Percentiles rank a stretch among this genome's conserved stretches.
Evolutionary conservation across 2,113 vertebrate species (phyloP).

Genomic region (Petrocephalus microphthalmus): DNA sequence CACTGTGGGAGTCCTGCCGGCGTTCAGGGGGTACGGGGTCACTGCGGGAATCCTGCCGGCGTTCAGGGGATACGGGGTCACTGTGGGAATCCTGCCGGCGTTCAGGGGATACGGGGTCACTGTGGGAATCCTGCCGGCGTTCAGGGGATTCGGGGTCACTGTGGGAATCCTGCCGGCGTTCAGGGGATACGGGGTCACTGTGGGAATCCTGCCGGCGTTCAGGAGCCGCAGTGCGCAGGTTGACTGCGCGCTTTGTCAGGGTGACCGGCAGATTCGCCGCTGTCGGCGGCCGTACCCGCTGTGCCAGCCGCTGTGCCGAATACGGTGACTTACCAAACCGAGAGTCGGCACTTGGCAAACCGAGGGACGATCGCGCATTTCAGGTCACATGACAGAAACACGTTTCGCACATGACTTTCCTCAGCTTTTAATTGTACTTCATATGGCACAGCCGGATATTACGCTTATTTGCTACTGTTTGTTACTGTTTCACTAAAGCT

Average conservation of each 20-base stretch:
- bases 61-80: conserved; percentile 37
- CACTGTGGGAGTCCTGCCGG: conserved; percentile 66
- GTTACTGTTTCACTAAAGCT: background rate
- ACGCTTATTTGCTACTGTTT: background rate
- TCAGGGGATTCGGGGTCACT: conserved; percentile 39
- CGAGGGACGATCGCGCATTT: background rate
- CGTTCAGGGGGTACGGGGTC: conserved; percentile 32
- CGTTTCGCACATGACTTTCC: background rate
- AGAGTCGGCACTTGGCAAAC: background rate
- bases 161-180: conserved; percentile 65
- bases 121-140: conserved; percentile 65
- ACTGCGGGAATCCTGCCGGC: conserved; percentile 66
- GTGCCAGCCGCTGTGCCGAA: background rate
- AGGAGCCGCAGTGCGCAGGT: conserved; percentile 43
- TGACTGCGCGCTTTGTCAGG: conserved; percentile 36
- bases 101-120: conserved; percentile 39
- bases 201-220: conserved; percentile 64
- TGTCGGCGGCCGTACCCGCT: conserved; percentile 16
- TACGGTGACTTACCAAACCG: background rate
- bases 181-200: conserved; percentile 40
- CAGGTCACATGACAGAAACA: background rate
- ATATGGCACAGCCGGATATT: background rate
- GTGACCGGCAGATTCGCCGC: conserved; percentile 41
- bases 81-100: conserved; percentile 65
- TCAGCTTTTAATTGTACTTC: background rate